These are phyloP conservation scores for Podiceps cristatus DNA, from an alignment of 2,113 vertebrate species.

Conservation along the genomic window DNA sequence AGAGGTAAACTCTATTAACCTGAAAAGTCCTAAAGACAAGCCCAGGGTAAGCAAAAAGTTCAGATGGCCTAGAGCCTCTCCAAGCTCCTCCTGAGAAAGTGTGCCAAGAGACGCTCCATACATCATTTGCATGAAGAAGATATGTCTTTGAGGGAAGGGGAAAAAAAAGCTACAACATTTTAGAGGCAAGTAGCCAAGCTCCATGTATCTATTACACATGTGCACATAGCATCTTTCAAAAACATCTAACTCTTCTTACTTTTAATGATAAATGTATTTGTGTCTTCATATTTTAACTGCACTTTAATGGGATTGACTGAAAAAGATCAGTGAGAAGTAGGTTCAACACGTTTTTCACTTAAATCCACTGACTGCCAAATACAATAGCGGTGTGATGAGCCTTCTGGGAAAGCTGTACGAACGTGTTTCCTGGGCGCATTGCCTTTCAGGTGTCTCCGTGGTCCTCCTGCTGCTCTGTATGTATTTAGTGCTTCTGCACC, in stretches of 20 bases:
- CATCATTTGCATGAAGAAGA: neutral
- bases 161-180: neutral
- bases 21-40: neutral
- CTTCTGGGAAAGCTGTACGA: neutral
- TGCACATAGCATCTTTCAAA: neutral
- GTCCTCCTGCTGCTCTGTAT: neutral
- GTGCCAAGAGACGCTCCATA: neutral
- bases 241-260: neutral
- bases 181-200: neutral
- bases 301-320: neutral
- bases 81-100: neutral
- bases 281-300: neutral
- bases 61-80: neutral
- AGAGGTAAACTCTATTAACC: neutral
- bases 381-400: neutral
- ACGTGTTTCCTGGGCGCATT: neutral
- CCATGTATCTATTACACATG: neutral
- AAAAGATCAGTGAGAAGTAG: neutral
- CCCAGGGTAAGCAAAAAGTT: neutral
- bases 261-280: neutral
- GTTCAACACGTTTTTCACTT: neutral
- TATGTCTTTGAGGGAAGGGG: neutral
- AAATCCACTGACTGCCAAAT: neutral
- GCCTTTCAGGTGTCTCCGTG: neutral
- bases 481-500: neutral